Conservation (phyloP, 1,140 invertebrate species). For the Drosophila pseudoobscura region DNA sequence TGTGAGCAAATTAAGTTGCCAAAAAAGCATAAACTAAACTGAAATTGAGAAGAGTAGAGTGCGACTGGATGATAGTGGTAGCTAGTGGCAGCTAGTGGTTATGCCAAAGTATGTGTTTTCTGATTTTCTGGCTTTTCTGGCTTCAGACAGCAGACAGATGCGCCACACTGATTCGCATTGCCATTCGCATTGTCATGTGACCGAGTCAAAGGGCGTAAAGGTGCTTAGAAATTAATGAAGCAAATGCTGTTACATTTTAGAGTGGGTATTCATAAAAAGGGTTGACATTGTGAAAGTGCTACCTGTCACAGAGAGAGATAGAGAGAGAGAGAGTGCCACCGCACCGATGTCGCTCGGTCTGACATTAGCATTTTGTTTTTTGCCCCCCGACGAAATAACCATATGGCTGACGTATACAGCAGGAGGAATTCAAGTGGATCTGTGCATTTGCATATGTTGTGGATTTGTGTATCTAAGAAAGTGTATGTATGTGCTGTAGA, state of each 20-base stretch:
- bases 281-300: constrained; percentile 56
- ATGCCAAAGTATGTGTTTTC: constrained; percentile 47
- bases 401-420: constrained; percentile 18
- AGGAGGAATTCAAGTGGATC: constrained; percentile 10
- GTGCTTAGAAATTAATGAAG: constrained; percentile 72
- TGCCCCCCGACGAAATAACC: constrained; percentile 11
- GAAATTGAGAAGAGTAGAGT: constrained; percentile 27
- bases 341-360: constrained; percentile 8
- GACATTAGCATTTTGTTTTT: constrained; percentile 48
- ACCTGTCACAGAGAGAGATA: constrained; percentile 36
- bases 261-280: constrained; percentile 61
- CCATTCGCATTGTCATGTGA: constrained; percentile 40
- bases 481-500: constrained; percentile 42
- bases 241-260: constrained; percentile 58
- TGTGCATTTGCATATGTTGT: constrained; percentile 20
- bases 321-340: constrained; percentile 11
- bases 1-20: constrained; percentile 51
- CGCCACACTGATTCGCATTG: constrained; percentile 5
- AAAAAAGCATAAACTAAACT: constrained; percentile 36
- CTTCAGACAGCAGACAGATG: not conserved
- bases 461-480: constrained; percentile 11
- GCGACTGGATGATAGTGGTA: constrained; percentile 1
- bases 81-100: not conserved
- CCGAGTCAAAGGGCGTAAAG: constrained; percentile 50
- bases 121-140: constrained; percentile 24